Evolutionary conservation across 2,113 vertebrate genomes (phyloP).

Genomic region (Festucalex cinctus): DNA sequence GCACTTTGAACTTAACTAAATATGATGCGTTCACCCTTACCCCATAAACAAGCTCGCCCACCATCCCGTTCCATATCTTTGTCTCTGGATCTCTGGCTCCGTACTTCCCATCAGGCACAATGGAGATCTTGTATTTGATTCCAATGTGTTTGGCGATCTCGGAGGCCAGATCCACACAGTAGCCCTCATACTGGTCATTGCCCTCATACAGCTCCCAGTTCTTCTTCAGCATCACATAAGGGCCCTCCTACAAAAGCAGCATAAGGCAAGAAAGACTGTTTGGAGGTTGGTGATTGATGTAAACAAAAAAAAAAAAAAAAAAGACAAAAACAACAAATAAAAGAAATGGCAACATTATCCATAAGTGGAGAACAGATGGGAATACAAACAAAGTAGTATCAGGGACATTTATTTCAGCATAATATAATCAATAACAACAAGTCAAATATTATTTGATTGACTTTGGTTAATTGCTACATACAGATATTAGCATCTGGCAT

Average conservation of each 20-base stretch:
- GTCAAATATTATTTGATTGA: not conserved
- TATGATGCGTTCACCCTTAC: slow-evolving; percentile 58
- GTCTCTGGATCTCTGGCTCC: slow-evolving; percentile 97
- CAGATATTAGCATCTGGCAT: not conserved
- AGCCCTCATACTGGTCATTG: slow-evolving; percentile 97
- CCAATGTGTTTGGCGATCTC: slow-evolving; percentile 99
- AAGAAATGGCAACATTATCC: not conserved
- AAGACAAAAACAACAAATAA: slow-evolving; percentile 1
- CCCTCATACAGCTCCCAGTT: slow-evolving; percentile 97
- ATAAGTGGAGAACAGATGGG: not conserved
- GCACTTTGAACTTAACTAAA: not conserved
- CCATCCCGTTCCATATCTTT: slow-evolving; percentile 99
- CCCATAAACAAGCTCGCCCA: slow-evolving; percentile 98
- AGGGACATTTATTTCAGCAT: not conserved
- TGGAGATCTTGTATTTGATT: slow-evolving; percentile 98
- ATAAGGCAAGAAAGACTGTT: slow-evolving; percentile 59
- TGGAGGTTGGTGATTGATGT: slow-evolving; percentile 44
- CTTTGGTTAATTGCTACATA: not conserved
- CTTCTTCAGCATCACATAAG: slow-evolving; percentile 99
- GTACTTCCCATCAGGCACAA: slow-evolving; percentile 97
- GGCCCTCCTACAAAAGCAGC: slow-evolving; percentile 88
- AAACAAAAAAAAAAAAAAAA: not conserved
- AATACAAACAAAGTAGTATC: not conserved
- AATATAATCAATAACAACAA: not conserved
- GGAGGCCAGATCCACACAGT: slow-evolving; percentile 97